phyloP scores from a whole-genome alignment of 2,888 invertebrate species.

The Didymodactylos carnosus region DNA sequence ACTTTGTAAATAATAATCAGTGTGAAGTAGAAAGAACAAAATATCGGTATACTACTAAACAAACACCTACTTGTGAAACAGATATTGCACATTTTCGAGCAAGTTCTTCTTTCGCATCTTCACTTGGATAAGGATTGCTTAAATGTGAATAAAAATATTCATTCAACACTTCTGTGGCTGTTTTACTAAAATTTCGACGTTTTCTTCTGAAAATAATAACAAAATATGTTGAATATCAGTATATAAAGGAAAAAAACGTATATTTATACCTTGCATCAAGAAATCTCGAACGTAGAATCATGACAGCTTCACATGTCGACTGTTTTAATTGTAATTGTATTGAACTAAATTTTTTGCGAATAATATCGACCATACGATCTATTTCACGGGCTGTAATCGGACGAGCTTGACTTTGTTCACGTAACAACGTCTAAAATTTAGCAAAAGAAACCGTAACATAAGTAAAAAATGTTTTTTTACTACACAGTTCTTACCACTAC shows the following conservation, averaged over 20 bases:
- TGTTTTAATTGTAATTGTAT: neutral
- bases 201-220: neutral
- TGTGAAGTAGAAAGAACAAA: neutral
- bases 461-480: too few relatives aligned
- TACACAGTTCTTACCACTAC: too few relatives aligned
- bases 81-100: neutral
- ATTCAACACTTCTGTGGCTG: neutral
- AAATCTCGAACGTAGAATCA: neutral
- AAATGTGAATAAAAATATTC: constrained; percentile 1
- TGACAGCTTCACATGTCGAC: neutral
- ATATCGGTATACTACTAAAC: neutral
- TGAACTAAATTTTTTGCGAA: neutral
- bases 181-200: neutral
- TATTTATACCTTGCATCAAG: neutral
- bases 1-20: neutral
- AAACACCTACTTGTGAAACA: neutral
- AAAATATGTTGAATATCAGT: neutral
- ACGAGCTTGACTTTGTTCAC: neutral
- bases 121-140: neutral
- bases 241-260: too few relatives aligned
- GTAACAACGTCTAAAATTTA: neutral
- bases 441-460: too few relatives aligned
- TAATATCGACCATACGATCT: neutral
- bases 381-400: neutral
- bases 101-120: neutral